Base-by-base conservation (phyloP, 2,113 vertebrate genomes). In the Onychostruthus taczanowskii region DNA sequence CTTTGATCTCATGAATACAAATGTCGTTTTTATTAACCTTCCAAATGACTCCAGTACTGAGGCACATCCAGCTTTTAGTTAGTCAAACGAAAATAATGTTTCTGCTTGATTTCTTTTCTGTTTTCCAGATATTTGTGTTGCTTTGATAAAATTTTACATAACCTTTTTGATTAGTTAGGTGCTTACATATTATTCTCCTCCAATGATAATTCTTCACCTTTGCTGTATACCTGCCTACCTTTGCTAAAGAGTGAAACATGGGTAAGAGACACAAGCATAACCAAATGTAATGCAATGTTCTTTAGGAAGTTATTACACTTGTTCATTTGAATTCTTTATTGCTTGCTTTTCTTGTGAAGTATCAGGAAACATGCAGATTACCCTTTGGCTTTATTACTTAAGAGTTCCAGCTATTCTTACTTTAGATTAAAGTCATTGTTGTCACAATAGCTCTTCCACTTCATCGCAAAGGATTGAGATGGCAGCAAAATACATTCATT, bases 281-380 rank as follows among this genome's bases (percentile, higher is more conserved):
- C 77, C 77, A 90, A 96, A 93, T 96, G 94, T 59, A 95, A 93
- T 41, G 74, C 76, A 72, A 31, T 47, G 52, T 59, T 76, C 15
- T 81, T 92, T 93, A 95, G 88, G 90, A 94, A 97, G 96, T 69
- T 52, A 91, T 90, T 95, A 79, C 41, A 78, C 79, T 91, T 70
- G 30, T 84, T 96, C 87, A 81, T 97, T 97, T 95, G 93, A 94
- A 97, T 95, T 72, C 93, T 96, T 97, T 93, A 97, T 92, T 95
- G 95, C 96, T 97, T 94, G 93, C 94, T 97, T 97, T 96, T 95
- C 96, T 98, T 87, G 91, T 68, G 94, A 97, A 97, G 75, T 94
- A 86, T 83, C 87, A 82, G 92, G 85, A 84, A 95, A 94, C 76
- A 94, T 89, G 90, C 90, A 97, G 94, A 97, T 95, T 96, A 77